Conservation (phyloP, 2,113 vertebrate species). For the Kryptolebias marmoratus region DNA sequence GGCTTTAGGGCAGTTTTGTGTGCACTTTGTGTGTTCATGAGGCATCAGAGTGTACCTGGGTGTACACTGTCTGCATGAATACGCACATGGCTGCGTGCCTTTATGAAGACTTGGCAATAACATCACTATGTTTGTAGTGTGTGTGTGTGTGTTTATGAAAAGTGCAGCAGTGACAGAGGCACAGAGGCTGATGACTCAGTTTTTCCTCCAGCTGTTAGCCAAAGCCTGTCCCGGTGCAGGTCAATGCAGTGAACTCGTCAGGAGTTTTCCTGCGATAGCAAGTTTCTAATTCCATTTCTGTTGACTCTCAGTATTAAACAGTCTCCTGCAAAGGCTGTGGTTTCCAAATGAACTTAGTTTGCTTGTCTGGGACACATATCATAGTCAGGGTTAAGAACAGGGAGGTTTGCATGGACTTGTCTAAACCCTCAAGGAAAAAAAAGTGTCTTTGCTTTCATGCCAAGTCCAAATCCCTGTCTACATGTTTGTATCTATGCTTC, state of each 20-base stretch:
- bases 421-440: conserved; percentile 14
- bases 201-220: conserved; percentile 70
- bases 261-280: conserved; percentile 57
- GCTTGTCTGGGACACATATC: conserved; percentile 35
- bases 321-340: conserved; percentile 34
- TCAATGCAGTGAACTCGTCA: conserved; percentile 55
- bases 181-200: conserved; percentile 66
- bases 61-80: conserved; percentile 8
- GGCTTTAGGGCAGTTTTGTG: conserved; percentile 1
- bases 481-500: neutral
- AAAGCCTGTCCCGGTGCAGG: conserved; percentile 37
- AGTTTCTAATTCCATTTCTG: conserved; percentile 55
- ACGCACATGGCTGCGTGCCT: neutral
- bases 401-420: conserved; percentile 25
- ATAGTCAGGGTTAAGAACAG: conserved; percentile 28
- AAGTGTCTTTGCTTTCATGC: conserved; percentile 17
- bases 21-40: conserved; percentile 5
- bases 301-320: conserved; percentile 55
- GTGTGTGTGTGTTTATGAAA: conserved; percentile 60
- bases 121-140: conserved; percentile 4
- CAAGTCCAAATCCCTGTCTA: conserved; percentile 10
- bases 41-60: conserved; percentile 7
- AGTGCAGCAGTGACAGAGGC: conserved; percentile 18
- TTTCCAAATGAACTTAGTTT: conserved; percentile 39
- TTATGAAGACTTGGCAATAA: conserved; percentile 12